phyloP scores from a whole-genome alignment of 2,797 vertebrate genomes.

The Sebastes baramenuke region DNA sequence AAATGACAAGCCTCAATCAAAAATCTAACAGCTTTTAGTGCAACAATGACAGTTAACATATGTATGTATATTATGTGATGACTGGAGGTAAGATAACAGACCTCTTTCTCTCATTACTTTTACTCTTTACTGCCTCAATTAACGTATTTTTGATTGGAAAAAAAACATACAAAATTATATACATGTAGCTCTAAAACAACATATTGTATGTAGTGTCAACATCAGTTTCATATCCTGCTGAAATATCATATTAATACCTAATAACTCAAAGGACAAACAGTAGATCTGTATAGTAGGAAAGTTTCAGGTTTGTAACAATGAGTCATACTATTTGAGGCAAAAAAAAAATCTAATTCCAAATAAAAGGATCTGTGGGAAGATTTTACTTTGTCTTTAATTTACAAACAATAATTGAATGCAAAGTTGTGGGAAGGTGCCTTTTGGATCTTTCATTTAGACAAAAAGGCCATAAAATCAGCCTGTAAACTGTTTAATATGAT shows the following conservation, averaged over 20 bases:
- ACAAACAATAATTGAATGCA: neutral
- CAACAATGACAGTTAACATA: neutral
- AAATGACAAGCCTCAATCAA: neutral
- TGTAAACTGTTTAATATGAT: neutral
- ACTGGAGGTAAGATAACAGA: neutral
- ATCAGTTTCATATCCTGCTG: neutral
- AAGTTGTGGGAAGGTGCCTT: accelerated
- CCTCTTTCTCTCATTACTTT: neutral
- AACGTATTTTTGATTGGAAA: neutral
- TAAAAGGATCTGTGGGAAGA: neutral
- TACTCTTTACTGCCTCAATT: neutral
- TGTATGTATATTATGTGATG: neutral
- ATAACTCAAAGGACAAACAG: too few relatives aligned
- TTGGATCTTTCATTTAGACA: neutral
- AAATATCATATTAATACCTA: neutral
- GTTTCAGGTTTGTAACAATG: neutral
- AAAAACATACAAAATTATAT: neutral
- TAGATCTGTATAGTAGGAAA: neutral
- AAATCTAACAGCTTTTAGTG: neutral
- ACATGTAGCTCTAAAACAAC: neutral
- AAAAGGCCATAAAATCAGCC: neutral
- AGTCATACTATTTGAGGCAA: accelerated
- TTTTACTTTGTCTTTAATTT: neutral
- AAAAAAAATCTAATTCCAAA: neutral
- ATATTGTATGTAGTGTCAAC: neutral